Base-by-base conservation (phyloP, 2,113 vertebrate species). In the Ictidomys tridecemlineatus region DNA sequence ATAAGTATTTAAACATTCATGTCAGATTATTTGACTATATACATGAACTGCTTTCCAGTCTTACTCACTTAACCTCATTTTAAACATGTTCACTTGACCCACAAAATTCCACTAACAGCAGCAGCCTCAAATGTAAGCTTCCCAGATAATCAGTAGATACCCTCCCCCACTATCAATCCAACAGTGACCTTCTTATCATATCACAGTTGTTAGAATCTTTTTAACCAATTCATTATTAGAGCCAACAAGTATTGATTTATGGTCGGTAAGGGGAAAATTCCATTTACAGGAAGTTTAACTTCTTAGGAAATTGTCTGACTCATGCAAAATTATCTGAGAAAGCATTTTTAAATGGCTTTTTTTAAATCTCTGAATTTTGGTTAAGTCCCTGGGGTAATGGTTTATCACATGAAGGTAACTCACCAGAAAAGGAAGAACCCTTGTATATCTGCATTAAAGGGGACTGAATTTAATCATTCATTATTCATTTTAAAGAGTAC, bases 301-400 rank as follows among this genome's bases (percentile, higher is more conserved):
- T 56, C n/a, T 92, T 94, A 87, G 51, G 48, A 94, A 96, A 96
- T 79, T 85, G 34, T 91, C 37, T 96, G 85, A 95, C 87, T 96
- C 45, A 85, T 79, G 26, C 69, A 91, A 5, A 95, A 93, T 85
- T 95, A 94, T 82, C 58, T 76, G 65, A 73, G 80, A 87, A 89
- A 67, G 20, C 6, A 88, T 69, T 9, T 65, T 93, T 28, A 37
- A 56, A 53, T 93, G 51, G 0, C 20, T 22, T 77, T 91, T 95
- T 67, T 53, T 17, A 53, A 34, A 93, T 86, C 67, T 94, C n/a
- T 78, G 48, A 70, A 32, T 82, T 95, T 89, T 93, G 73, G 42
- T 56, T 88, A 96, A 73, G 39, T 13, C 67, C 32, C 34, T 88
- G 42, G 45, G n/a, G 14, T 72, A 89, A 93, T 51, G 11, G n/a